Percentiles rank a stretch among this genome's conserved stretches.
Evolutionary conservation across 2,113 vertebrate species (phyloP).

Genomic region (Grammomys surdaster): DNA sequence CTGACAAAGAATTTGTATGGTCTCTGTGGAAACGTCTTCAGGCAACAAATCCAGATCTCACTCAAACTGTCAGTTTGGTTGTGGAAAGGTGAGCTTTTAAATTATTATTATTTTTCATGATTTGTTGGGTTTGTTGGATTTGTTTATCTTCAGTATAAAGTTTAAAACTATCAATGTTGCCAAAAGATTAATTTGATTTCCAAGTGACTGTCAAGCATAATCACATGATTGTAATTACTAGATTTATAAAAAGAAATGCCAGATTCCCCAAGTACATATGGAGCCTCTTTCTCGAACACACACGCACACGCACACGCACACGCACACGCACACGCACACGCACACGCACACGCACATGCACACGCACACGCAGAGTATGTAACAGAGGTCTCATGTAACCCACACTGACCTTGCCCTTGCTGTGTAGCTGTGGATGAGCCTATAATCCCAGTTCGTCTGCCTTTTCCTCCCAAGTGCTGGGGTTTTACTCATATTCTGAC

Average conservation of each 20-base stretch:
- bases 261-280: background rate
- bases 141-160: slow-evolving; percentile 56
- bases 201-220: slow-evolving; percentile 2
- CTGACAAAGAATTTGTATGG: slow-evolving; percentile 98
- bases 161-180: slow-evolving; percentile 21
- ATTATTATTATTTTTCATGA: slow-evolving; percentile 51
- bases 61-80: slow-evolving; percentile 92
- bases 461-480: background rate
- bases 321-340: no score
- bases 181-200: slow-evolving; percentile 47
- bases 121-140: slow-evolving; percentile 27
- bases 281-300: background rate
- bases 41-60: slow-evolving; percentile 93
- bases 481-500: slow-evolving; percentile 26
- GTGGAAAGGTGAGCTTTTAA: slow-evolving; percentile 93
- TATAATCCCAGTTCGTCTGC: background rate
- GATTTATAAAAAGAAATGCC: slow-evolving; percentile 30
- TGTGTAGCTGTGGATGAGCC: background rate
- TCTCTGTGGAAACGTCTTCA: slow-evolving; percentile 96
- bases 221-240: background rate
- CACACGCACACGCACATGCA: no score
- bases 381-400: background rate
- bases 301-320: no score
- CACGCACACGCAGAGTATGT: no score
- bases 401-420: background rate